Base-by-base conservation (phyloP, 2,113 vertebrate species). In the Calyptommatus sinebrachiatus region DNA sequence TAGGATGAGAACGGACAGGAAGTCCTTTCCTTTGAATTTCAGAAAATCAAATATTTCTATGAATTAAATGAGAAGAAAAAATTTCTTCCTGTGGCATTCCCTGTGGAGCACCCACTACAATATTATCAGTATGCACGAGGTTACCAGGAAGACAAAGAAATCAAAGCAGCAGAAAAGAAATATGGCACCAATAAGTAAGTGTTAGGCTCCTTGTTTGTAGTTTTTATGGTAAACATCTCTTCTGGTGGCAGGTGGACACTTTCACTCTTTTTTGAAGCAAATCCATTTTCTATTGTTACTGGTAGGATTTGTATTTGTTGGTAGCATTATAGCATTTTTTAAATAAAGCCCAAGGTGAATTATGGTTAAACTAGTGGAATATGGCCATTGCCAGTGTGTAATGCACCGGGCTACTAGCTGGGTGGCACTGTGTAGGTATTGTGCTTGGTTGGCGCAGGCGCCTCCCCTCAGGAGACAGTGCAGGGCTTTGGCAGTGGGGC, bases 41-140 rank as follows among this genome's bases (percentile, higher is more conserved):
- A 99, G 88, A 99, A 99, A 91, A 98, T 99, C 85, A 94, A 97
- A 35, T 99, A 99, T 74, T 92, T 94, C 0, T 98, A 94, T 0
- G 96, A 98, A 72, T 50, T 83, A 5, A 85, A 90, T 0, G 95
- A 97, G 65, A 96, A 94, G 89, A 98, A 96, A 77, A 85, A 90
- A 24, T 99, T 99, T 76, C 89, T 97, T 18, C 96, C 97, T 0
- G 96, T 97, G 22, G 95, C 97, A 0, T 99, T 99, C 76, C 97
- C 98, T 0, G 93, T 98, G 84, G 88, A 86, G 31, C 91, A 94
- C 2, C 81, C 95, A 1, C 88, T 99, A 68, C 92, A 93, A 6
- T 94, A 91, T 86, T 99, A 99, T 90, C 98, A 99, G 88, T 92
- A 88, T 28, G 96, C 95, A 87, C 93, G 96, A 50, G 98, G 98